Percentiles rank a stretch among this genome's conserved stretches.
These are phyloP conservation scores for Phycodurus eques DNA, from an alignment of 2,113 vertebrate species.

Conservation along the genomic window DNA sequence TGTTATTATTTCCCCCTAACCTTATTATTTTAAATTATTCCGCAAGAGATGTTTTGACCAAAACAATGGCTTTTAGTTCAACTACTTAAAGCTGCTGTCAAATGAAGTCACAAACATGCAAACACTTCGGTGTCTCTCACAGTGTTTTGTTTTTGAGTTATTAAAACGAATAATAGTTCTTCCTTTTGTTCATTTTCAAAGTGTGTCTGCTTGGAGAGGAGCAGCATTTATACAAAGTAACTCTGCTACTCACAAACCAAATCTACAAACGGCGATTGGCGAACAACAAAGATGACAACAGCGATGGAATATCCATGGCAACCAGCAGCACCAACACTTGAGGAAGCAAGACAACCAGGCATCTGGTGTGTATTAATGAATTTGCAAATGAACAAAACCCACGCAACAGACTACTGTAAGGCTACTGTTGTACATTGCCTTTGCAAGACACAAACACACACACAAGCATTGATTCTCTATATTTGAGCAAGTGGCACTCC, in stretches of 20 bases:
- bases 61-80: too few species aligned
- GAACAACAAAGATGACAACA: constrained; percentile 71
- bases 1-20: too few species aligned
- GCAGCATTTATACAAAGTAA: constrained; percentile 33
- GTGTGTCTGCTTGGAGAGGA: constrained; percentile 3
- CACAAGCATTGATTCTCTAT: not conserved
- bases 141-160: too few species aligned
- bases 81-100: too few species aligned
- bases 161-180: not conserved
- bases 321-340: constrained; percentile 76
- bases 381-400: constrained; percentile 49
- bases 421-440: not conserved
- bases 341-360: constrained; percentile 70
- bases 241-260: constrained; percentile 76
- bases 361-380: constrained; percentile 72
- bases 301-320: constrained; percentile 79
- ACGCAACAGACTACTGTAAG: constrained; percentile 22
- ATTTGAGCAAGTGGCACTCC: not conserved
- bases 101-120: too few species aligned
- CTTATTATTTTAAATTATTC: too few species aligned
- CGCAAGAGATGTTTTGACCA: too few species aligned
- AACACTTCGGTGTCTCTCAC: too few species aligned
- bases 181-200: not conserved
- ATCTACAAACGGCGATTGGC: constrained; percentile 78
- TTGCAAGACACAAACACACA: not conserved